Base-by-base conservation (phyloP, 2,113 vertebrate genomes). In the Barnardius zonarius region DNA sequence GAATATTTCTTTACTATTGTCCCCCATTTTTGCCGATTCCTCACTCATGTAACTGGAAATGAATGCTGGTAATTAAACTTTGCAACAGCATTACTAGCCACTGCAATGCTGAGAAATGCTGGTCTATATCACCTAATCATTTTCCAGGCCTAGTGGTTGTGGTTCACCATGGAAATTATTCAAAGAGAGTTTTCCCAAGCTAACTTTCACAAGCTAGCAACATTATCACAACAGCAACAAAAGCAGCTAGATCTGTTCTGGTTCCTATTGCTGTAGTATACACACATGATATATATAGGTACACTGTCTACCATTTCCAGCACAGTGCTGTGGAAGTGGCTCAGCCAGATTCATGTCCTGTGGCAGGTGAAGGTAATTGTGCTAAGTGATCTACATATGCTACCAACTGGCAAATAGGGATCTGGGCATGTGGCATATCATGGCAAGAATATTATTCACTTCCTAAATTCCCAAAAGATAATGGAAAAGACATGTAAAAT, bases 161-260 rank as follows among this genome's bases (percentile, higher is more conserved):
- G 92, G 88, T 64, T 92, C 77, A 84, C 46, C 10, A 7, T 28
- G 49, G 90, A 93, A 92, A 92, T 79, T 74, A 64, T 83, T 63
- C 80, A 72, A 37, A 88, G 25, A 72, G 64, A 62, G 17, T 73
- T 91, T 80, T 92, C 67, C 88, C 75, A 80, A 33, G 37, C 27
- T 9, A 11, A 54, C 43, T 78, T 90, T 69, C 79, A 88, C n/a
- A 93, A 86, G 54, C 59, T 23, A 69, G 48, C n/a, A 90, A 39
- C 67, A 57, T 92, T 83, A 88, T 88, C 76, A 72, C 68, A 90
- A 82, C 25, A 89, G 87, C 48, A 94, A 80, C 33, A 86, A 90
- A 95, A 92, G 46, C 61, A 81, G 83, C 59, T 72, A 83, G 83
- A 83, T 80, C 49, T 83, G 79, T 96, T 87, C 57, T 90, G 33